phyloP scores from a whole-genome alignment of 2,113 vertebrate genomes.

The Periophthalmodon schlosseri region DNA sequence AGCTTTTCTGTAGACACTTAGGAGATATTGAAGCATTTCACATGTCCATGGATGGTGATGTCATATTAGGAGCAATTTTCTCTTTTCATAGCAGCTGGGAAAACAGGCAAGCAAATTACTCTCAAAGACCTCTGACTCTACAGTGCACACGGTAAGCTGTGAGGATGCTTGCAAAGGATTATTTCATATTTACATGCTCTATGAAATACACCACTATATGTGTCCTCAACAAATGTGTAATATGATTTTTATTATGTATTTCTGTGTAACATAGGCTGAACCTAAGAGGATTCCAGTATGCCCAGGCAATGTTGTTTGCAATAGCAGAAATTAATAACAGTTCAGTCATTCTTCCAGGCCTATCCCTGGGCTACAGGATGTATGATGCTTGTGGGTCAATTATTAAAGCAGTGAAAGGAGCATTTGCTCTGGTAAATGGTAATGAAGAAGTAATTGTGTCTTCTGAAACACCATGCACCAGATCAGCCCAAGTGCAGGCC shows the following conservation, averaged over 20 bases:
- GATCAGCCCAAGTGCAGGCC: slow-evolving; percentile 64
- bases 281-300: slow-evolving; percentile 79
- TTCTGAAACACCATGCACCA: slow-evolving; percentile 39
- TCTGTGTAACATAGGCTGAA: slow-evolving; percentile 61
- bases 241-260: background rate
- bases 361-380: slow-evolving; percentile 77
- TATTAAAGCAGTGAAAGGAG: slow-evolving; percentile 73
- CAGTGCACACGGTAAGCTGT: slow-evolving; percentile 50
- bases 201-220: background rate
- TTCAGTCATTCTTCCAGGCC: slow-evolving; percentile 59
- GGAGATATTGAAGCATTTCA: slow-evolving; percentile 49
- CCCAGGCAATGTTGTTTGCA: slow-evolving; percentile 76
- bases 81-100: slow-evolving; percentile 70
- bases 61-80: slow-evolving; percentile 70
- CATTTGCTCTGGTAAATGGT: slow-evolving; percentile 68
- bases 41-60: slow-evolving; percentile 63
- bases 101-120: slow-evolving; percentile 41
- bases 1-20: slow-evolving; percentile 44
- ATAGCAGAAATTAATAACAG: slow-evolving; percentile 77
- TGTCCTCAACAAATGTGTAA: background rate
- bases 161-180: background rate
- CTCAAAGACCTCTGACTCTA: slow-evolving; percentile 50
- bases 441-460: slow-evolving; percentile 14
- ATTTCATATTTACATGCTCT: background rate
- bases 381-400: slow-evolving; percentile 75